These are phyloP conservation scores for Enteromius paludinosus DNA, from an alignment of 2,797 vertebrate genomes.

Conservation along the genomic window DNA sequence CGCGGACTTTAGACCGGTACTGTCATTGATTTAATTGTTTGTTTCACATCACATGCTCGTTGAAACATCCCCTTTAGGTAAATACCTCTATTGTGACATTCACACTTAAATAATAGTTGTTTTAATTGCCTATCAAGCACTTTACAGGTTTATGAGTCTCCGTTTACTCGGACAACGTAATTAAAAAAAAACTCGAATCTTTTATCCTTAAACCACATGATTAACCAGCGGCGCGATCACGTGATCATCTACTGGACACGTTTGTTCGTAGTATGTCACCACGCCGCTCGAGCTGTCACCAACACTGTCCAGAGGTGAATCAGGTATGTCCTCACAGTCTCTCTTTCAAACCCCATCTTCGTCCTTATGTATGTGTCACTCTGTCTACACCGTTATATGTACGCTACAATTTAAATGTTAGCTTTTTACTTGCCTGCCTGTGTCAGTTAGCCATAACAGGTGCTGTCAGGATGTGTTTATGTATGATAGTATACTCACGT, in stretches of 20 bases:
- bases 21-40: not conserved
- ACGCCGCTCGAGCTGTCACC: slow-evolving; percentile 21
- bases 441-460: slow-evolving; percentile 8
- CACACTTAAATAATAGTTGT: not conserved
- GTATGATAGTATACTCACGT: not conserved
- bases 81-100: not conserved
- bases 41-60: slow-evolving; percentile 10
- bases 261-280: slow-evolving; percentile 23
- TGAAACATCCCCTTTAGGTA: not conserved
- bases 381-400: not conserved
- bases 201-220: slow-evolving; percentile 8
- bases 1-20: slow-evolving; percentile 9
- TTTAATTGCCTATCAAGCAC: not conserved
- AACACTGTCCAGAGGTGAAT: slow-evolving; percentile 21
- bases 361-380: not conserved
- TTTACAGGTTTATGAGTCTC: not conserved
- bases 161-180: not conserved
- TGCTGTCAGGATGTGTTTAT: slow-evolving; percentile 21
- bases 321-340: slow-evolving; percentile 28
- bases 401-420: not conserved
- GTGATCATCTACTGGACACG: slow-evolving; percentile 34
- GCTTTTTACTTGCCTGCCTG: not conserved
- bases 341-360: not conserved
- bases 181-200: not conserved
- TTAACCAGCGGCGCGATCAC: slow-evolving; percentile 11